Base-by-base conservation (phyloP, 1,140 invertebrate species). In the Cryptotermes secundus region DNA sequence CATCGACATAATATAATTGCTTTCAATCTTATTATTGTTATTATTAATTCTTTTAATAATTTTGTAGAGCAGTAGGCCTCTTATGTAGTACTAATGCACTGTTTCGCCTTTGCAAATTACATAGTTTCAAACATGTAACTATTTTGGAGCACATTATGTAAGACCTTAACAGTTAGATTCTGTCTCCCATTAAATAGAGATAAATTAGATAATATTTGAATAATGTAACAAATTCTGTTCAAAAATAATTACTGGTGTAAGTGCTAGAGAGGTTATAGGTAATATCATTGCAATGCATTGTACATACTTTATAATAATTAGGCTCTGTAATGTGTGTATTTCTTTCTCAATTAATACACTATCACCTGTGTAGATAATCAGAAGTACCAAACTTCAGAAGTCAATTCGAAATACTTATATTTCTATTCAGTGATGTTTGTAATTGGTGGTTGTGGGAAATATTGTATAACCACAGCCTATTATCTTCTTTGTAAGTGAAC, bases 371-470 rank as follows among this genome's bases (percentile, higher is more conserved):
- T 72, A 72, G 59, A 31, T 72, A 10, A n/a, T n/a, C 59, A 72
- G 10, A 72, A 72, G 59, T 72, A 72, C 59, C 59, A 72, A 59
- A 72, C 59, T 72, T 72, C 59, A 72, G n/a, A 72, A 72, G 59
- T 72, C 59, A 72, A 72, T 72, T 72, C 59, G n/a, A 72, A 72
- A 72, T 12, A 31, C 59, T 31, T 72, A 72, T 31, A 72, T 72
- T 72, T 72, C 59, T 72, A 72, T 72, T 72, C 59, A 72, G n/a
- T n/a, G 59, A 31, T 72, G 59, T 72, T 72, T 72, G n/a, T 72
- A 72, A 72, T n/a, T 72, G 26, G 10, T 72, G 59, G 59, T 72
- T 72, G 59, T 3, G 26, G 26, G 16, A 72, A 31, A 72, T n/a
- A 14, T 72, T 16, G 59, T 16, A n/a, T n/a, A 72, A 26, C n/a